These are phyloP conservation scores for Eudyptes chrysolophus DNA, from an alignment of 2,113 vertebrate species.

Conservation along the genomic window DNA sequence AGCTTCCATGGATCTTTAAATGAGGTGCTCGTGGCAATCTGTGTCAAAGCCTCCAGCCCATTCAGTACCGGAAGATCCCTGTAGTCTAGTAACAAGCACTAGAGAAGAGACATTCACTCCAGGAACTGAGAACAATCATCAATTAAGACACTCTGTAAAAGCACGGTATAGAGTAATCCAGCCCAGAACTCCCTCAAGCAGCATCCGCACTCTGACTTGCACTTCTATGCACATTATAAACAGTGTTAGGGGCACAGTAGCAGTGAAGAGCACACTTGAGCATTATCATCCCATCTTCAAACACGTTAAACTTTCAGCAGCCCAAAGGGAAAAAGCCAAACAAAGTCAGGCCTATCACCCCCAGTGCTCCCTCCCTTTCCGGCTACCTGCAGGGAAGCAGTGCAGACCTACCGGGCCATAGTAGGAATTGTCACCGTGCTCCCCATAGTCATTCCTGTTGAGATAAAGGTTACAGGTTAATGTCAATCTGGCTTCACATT, in stretches of 20 bases:
- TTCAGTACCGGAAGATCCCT: background rate
- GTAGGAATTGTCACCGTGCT: slow-evolving; percentile 73
- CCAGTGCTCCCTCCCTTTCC: background rate
- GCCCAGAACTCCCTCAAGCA: background rate
- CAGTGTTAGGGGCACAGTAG: background rate
- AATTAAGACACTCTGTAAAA: background rate
- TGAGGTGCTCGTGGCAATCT: background rate
- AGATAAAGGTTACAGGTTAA: slow-evolving; percentile 11
- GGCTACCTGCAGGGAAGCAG: background rate
- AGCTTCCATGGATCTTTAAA: background rate
- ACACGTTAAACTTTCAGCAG: background rate
- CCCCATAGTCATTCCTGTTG: slow-evolving; percentile 78
- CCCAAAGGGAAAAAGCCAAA: background rate
- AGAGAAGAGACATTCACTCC: background rate
- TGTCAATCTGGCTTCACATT: background rate
- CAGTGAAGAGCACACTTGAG: background rate
- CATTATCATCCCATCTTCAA: background rate
- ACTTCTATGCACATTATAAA: background rate
- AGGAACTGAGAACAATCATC: background rate
- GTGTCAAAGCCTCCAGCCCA: background rate
- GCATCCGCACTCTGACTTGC: background rate
- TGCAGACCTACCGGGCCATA: slow-evolving; percentile 72
- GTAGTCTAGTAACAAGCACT: background rate
- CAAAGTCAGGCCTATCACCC: background rate
- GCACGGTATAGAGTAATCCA: background rate